A percentile compares a stretch with the other conserved stretches of the same genome.
These are phyloP conservation scores for Cabera pusaria DNA, from an alignment of 2,888 invertebrate species.

Conservation along the genomic window DNA sequence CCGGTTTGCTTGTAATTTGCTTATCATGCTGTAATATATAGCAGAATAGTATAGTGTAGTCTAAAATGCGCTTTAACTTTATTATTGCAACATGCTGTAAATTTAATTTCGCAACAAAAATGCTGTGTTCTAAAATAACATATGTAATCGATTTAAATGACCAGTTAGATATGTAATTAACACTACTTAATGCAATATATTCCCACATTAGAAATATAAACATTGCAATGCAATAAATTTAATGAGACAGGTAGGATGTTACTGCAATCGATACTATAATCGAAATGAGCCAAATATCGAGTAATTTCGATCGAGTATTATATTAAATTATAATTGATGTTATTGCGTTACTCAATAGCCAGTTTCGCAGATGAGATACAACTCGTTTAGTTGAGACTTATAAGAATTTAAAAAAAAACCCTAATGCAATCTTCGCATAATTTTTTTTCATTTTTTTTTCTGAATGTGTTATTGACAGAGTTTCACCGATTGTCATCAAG, in stretches of 20 bases:
- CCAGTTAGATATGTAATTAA: constrained; percentile 11
- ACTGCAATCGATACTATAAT: constrained; percentile 21
- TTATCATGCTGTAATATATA: too few species aligned
- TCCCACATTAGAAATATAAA: constrained; percentile 18
- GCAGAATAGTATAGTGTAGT: too few species aligned
- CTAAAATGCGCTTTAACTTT: too few species aligned
- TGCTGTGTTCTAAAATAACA: constrained; percentile 1
- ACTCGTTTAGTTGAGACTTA: too few species aligned
- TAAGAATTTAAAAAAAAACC: too few species aligned
- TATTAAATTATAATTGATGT: constrained; percentile 32
- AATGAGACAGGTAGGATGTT: constrained; percentile 10
- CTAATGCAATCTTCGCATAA: too few species aligned
- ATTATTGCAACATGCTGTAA: too few species aligned
- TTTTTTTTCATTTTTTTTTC: too few species aligned
- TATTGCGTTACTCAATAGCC: constrained; percentile 43
- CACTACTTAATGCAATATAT: constrained; percentile 8
- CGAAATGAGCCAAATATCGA: constrained; percentile 22
- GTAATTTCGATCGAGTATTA: constrained; percentile 21
- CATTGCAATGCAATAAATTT: constrained; percentile 17
- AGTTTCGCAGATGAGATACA: constrained; percentile 23
- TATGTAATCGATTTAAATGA: constrained; percentile 13
- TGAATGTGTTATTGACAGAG: too few species aligned
- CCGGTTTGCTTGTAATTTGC: too few species aligned
- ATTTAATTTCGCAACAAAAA: too few species aligned
- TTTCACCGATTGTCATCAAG: too few species aligned